Evolutionary conservation across 1,140 invertebrate species (phyloP), one percentile per base, ranked within the genome.

Genomic region (Berghia stephanieae): DNA sequence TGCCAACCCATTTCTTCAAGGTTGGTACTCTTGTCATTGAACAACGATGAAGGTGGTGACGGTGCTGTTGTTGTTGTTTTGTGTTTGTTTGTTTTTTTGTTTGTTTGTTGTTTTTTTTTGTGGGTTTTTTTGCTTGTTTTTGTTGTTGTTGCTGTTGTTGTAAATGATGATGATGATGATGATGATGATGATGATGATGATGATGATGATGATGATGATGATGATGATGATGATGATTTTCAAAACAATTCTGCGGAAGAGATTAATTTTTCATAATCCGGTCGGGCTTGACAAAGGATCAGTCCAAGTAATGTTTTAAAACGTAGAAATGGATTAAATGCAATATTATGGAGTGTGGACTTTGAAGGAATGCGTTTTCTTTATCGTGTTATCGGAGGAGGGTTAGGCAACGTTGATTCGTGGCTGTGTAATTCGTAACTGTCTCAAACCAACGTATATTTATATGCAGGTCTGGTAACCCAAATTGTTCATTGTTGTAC

Each of bases 1-100:
- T 76, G 6, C 74, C 74, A 5, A 24, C 60, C 38, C 74, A 76
- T 40, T 76, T 76, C 44, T 76, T 76, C 40, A 76, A 76, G 74
- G 74, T 76, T 5, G 34, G 57, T 75, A n/a, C n/a, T n/a, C n/a
- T n/a, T n/a, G n/a, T n/a, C n/a, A n/a, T n/a, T n/a, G n/a, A n/a
- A n/a, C n/a, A n/a, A n/a, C n/a, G 16, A 71, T 18, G 69, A 43
- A 13, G 16, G 16, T 18, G 18, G 16, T 63, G 16, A 52, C 27
- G 27, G 18, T 21, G 18, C 57, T 71, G n/a, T 16, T 21, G 38
- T 18, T 71, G 69, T n/a, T n/a, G n/a, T n/a, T n/a, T n/a, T n/a
- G n/a, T n/a, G n/a, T n/a, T n/a, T n/a, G n/a, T n/a, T n/a, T n/a
- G n/a, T n/a, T n/a, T n/a, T n/a, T n/a, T n/a, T n/a, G n/a, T n/a